Percentiles rank a stretch among this genome's conserved stretches.
Conservation (phyloP, 2,888 invertebrate species). For the Bursaphelenchus okinawaensis region DNA sequence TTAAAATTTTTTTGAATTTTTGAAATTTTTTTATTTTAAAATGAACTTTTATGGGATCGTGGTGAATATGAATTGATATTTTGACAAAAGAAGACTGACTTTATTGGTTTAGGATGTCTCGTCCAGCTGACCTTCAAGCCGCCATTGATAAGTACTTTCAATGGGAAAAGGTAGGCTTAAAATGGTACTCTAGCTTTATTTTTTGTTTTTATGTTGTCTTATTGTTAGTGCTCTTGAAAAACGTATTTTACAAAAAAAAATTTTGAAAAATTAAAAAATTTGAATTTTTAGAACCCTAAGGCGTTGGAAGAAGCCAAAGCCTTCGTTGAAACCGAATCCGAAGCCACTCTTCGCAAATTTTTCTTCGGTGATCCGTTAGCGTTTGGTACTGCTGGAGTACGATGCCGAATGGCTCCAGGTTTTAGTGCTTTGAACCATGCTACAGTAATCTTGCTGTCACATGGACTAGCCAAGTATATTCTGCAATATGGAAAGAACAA, state of each 20-base stretch:
- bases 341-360: conserved; percentile 55
- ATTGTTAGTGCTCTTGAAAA: too few relatives aligned
- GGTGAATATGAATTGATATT: too few relatives aligned
- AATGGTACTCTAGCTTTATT: too few relatives aligned
- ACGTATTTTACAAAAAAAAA: too few relatives aligned
- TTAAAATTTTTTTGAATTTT: too few relatives aligned
- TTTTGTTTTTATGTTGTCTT: background rate
- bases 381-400: conserved; percentile 67
- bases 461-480: conserved; percentile 51
- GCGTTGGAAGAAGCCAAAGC: conserved; percentile 55
- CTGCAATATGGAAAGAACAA: conserved; percentile 17
- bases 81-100: too few relatives aligned
- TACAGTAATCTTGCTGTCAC: conserved; percentile 70
- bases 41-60: too few relatives aligned
- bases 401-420: conserved; percentile 87
- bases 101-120: too few relatives aligned
- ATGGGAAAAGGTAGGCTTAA: conserved; percentile 47
- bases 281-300: conserved; percentile 43
- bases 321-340: conserved; percentile 55
- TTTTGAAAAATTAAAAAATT: too few relatives aligned
- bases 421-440: conserved; percentile 91
- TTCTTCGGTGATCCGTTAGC: conserved; percentile 58
- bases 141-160: conserved; percentile 42
- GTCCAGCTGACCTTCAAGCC: conserved; percentile 12
- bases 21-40: too few relatives aligned